phyloP scores from a whole-genome alignment of 2,888 invertebrate species.

The Cheilosia grossa region DNA sequence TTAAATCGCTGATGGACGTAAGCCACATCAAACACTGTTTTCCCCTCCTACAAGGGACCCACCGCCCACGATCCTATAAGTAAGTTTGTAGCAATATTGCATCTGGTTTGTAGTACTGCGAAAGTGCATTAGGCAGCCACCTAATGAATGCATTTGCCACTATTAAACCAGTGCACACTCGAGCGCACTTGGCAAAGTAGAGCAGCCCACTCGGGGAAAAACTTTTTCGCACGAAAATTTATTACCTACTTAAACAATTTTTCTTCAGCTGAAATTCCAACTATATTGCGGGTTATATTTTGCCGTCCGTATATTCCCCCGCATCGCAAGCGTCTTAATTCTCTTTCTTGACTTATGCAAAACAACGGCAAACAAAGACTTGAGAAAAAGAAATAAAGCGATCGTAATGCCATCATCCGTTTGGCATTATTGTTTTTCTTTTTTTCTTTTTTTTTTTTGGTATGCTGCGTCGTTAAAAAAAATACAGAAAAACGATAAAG shows the following conservation, averaged over 20 bases:
- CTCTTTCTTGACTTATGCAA: conserved; percentile 70
- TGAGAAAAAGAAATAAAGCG: conserved; percentile 33
- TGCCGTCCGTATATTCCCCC: not conserved
- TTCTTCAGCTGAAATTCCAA: conserved; percentile 56
- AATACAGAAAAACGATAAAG: conserved; percentile 26
- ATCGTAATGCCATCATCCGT: conserved; percentile 65
- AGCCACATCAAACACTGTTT: not conserved
- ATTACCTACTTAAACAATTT: conserved; percentile 67
- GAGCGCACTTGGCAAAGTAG: not conserved
- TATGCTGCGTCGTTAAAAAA: conserved; percentile 15
- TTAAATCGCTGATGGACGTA: not conserved
- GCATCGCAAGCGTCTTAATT: conserved; percentile 52
- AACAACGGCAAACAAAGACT: conserved; percentile 61
- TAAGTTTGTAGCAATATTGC: conserved; percentile 40
- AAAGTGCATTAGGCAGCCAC: conserved; percentile 61
- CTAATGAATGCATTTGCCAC: conserved; percentile 61
- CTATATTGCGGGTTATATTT: conserved; percentile 6
- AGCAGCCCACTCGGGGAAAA: conserved; percentile 20
- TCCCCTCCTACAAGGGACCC: not conserved
- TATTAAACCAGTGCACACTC: conserved; percentile 32
- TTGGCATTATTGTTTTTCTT: conserved; percentile 20
- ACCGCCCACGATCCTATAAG: conserved; percentile 11
- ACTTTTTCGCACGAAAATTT: conserved; percentile 68
- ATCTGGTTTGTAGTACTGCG: conserved; percentile 19
- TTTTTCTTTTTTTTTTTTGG: conserved; percentile 1